phyloP scores from a whole-genome alignment of 2,797 vertebrate species.

The Austrolebias charrua region DNA sequence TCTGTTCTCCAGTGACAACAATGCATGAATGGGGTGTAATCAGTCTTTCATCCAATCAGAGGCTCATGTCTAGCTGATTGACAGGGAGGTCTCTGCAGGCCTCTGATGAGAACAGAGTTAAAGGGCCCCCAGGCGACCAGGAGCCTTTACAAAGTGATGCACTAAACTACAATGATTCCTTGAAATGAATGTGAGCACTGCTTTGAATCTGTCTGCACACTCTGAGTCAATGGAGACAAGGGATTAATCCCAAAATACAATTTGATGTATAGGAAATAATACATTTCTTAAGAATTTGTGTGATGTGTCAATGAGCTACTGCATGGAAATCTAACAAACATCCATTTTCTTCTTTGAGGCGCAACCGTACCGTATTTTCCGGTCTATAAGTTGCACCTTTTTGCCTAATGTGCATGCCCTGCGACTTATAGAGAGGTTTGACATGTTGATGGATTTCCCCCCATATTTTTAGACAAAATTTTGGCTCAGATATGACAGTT shows the following conservation, averaged over 20 bases:
- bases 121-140: slow-evolving; percentile 72
- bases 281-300: no score
- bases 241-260: not conserved
- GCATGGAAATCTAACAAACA: no score
- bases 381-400: no score
- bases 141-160: slow-evolving; percentile 53
- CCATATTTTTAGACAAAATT: no score
- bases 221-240: slow-evolving; percentile 2
- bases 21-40: slow-evolving; percentile 81
- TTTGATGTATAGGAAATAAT: not conserved
- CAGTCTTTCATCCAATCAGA: slow-evolving; percentile 87
- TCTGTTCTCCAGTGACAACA: slow-evolving; percentile 54
- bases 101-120: slow-evolving; percentile 79
- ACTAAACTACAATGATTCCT: slow-evolving; percentile 34
- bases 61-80: slow-evolving; percentile 64
- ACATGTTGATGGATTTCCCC: no score
- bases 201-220: slow-evolving; percentile 1
- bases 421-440: no score
- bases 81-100: slow-evolving; percentile 81
- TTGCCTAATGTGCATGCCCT: no score
- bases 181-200: slow-evolving; percentile 21
- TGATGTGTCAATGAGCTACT: no score
- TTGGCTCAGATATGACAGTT: no score
- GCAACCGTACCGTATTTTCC: no score
- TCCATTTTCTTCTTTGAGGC: no score